These are phyloP conservation scores for Athrips mouffetella DNA, from an alignment of 2,888 invertebrate species.

Conservation along the genomic window DNA sequence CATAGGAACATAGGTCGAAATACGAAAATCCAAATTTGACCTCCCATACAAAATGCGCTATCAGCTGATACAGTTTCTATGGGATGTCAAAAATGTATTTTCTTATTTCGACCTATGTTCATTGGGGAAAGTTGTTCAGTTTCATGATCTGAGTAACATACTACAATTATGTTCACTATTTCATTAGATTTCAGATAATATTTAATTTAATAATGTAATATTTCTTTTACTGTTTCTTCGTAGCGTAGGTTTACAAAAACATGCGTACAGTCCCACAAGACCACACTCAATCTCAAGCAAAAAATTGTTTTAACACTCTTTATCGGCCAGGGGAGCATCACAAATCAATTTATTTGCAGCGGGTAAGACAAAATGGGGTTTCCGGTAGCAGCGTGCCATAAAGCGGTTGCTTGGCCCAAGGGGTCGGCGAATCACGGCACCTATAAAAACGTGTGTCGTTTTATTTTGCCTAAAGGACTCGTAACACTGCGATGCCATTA, in stretches of 20 bases:
- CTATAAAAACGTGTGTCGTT: constrained; percentile 46
- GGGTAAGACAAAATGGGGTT: constrained; percentile 26
- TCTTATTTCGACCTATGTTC: no score
- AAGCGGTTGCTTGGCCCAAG: constrained; percentile 34
- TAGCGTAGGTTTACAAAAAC: background rate
- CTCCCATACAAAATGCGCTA: no score
- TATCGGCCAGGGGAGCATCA: constrained; percentile 17
- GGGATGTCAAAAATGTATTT: no score
- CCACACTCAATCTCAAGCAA: constrained; percentile 19
- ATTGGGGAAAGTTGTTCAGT: no score
- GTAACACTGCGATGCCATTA: constrained; percentile 37
- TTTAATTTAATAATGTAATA: background rate
- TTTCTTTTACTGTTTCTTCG: background rate
- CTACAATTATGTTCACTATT: no score
- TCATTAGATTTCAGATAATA: background rate
- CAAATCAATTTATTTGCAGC: constrained; percentile 37
- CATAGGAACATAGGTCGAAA: no score
- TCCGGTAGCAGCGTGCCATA: constrained; percentile 25
- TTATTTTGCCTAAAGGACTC: constrained; percentile 39
- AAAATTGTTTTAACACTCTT: constrained; percentile 20
- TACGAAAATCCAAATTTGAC: no score
- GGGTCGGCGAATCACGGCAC: constrained; percentile 31
- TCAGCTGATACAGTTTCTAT: no score
- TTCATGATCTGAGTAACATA: no score
- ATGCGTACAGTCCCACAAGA: background rate